These are phyloP conservation scores for Parnassius mnemosyne DNA, from an alignment of 2,888 invertebrate genomes.

Conservation along the genomic window DNA sequence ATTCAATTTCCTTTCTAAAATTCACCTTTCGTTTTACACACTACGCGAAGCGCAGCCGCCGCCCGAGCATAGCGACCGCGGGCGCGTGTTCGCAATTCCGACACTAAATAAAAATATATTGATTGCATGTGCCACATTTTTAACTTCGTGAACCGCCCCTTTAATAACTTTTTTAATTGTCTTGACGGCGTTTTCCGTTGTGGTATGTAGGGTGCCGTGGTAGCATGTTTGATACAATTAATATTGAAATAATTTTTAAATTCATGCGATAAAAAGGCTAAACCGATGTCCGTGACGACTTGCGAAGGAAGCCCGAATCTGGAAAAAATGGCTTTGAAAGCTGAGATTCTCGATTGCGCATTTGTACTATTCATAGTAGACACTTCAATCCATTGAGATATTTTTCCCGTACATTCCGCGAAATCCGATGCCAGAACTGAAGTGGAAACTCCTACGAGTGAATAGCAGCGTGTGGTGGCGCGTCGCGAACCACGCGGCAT, in stretches of 20 bases:
- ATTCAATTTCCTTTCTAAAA: not conserved
- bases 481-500: not conserved
- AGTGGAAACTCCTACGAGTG: not conserved
- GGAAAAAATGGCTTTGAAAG: not conserved
- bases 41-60: not conserved
- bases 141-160: too few relatives aligned
- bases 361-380: not conserved
- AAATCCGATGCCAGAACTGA: not conserved
- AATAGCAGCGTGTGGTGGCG: not conserved
- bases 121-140: too few relatives aligned
- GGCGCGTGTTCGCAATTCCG: not conserved
- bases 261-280: not conserved
- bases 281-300: not conserved
- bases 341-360: not conserved
- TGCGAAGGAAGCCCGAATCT: not conserved
- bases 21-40: not conserved
- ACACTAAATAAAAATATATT: not conserved
- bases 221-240: not conserved
- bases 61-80: not conserved
- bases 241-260: not conserved
- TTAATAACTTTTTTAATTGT: not conserved
- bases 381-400: not conserved
- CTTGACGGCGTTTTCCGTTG: not conserved
- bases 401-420: not conserved
- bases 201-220: not conserved